phyloP scores from a whole-genome alignment of 2,113 vertebrate species.

The Chlamydotis undulata region DNA sequence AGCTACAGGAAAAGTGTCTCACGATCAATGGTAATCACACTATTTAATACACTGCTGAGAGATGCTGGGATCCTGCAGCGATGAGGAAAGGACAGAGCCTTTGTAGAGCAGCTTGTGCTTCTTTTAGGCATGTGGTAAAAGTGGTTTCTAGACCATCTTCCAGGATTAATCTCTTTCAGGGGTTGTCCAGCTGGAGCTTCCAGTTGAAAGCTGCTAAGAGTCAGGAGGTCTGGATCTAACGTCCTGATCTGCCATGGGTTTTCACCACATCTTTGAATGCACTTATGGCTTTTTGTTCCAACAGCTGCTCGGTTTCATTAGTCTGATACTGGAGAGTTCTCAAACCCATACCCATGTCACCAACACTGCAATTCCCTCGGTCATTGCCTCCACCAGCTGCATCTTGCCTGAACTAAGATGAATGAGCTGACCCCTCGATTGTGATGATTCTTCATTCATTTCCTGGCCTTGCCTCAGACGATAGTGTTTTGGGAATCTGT shows the following conservation, averaged over 20 bases:
- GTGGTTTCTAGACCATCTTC: background rate
- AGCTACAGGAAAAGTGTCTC: background rate
- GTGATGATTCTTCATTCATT: background rate
- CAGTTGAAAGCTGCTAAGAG: background rate
- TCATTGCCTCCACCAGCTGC: background rate
- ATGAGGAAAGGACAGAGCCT: background rate
- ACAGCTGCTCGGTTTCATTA: background rate
- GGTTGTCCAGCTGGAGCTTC: background rate
- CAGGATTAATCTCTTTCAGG: background rate
- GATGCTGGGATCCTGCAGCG: background rate
- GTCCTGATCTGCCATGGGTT: background rate
- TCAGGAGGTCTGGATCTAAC: background rate
- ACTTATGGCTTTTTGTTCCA: background rate
- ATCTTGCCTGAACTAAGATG: background rate
- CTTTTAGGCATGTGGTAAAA: background rate
- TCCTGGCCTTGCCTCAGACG: background rate
- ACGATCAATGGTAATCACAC: background rate
- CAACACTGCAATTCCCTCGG: background rate
- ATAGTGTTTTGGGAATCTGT: background rate
- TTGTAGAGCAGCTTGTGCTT: background rate
- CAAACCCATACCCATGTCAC: background rate
- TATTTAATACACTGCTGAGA: background rate
- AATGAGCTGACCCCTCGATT: background rate
- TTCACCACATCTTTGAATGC: background rate
- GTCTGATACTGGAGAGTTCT: background rate